These are phyloP conservation scores for Ataeniobius toweri DNA, from an alignment of 2,797 vertebrate species.

Conservation along the genomic window DNA sequence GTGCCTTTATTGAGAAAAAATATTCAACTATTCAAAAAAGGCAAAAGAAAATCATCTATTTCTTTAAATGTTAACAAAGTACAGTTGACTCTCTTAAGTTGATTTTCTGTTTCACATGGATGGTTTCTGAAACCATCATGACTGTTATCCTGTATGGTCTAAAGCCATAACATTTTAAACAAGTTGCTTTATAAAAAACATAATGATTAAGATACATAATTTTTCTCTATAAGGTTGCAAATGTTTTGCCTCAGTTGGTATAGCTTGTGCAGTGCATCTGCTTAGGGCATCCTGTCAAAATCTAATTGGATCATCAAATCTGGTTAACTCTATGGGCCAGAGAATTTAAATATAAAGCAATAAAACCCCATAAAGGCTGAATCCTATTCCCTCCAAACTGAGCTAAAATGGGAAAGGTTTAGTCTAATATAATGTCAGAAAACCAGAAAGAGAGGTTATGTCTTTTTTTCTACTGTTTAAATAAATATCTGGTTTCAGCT, in stretches of 20 bases:
- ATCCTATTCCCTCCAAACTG: neutral
- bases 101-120: neutral
- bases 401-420: neutral
- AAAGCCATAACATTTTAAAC: neutral
- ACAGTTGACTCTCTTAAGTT: neutral
- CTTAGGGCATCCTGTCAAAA: neutral
- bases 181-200: neutral
- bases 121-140: neutral
- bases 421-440: neutral
- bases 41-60: conserved; percentile 11
- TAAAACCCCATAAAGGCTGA: neutral
- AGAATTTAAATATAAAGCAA: neutral
- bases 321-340: neutral
- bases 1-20: conserved; percentile 41
- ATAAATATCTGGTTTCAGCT: neutral
- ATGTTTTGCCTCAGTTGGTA: neutral
- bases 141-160: neutral
- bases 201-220: neutral
- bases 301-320: conserved; percentile 9
- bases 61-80: conserved; percentile 16
- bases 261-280: neutral
- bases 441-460: neutral
- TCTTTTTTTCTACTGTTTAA: neutral
- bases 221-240: neutral
- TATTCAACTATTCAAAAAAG: conserved; percentile 41